Evolutionary conservation across 2,797 vertebrate genomes (phyloP).

Genomic region (Thamnophis elegans): DNA sequence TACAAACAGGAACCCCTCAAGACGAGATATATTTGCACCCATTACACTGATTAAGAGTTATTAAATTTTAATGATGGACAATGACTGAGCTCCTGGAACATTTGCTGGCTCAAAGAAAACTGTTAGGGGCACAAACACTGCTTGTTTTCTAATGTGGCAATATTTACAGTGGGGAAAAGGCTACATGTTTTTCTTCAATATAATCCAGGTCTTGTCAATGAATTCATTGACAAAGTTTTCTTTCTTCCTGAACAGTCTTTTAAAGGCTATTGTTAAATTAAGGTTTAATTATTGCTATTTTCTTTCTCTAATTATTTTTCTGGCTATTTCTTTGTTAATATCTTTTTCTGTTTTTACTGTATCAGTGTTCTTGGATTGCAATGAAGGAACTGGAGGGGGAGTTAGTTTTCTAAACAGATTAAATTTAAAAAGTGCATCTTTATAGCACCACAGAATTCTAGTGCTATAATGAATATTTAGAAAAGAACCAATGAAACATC

Average conservation of each 20-base stretch:
- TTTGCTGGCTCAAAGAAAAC: conserved; percentile 32
- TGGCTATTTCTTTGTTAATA: neutral
- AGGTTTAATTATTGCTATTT: neutral
- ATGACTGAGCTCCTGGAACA: neutral
- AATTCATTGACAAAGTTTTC: neutral
- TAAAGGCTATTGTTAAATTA: neutral
- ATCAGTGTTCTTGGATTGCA: neutral
- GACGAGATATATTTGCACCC: conserved; percentile 33
- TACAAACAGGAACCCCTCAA: conserved; percentile 32
- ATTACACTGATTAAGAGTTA: conserved; percentile 39
- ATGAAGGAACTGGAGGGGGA: neutral
- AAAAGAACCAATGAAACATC: neutral
- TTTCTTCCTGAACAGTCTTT: neutral
- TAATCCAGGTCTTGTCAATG: neutral
- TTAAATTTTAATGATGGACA: conserved; percentile 27
- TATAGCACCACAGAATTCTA: neutral
- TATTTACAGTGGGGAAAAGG: neutral
- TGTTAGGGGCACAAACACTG: conserved; percentile 22
- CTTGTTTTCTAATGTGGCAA: neutral
- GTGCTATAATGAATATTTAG: neutral
- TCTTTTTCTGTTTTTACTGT: neutral
- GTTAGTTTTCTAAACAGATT: neutral
- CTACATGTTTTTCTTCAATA: neutral
- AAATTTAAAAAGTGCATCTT: neutral
- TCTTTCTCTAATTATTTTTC: neutral